Conservation (phyloP, 2,797 vertebrate species). For the Anguilla anguilla region DNA sequence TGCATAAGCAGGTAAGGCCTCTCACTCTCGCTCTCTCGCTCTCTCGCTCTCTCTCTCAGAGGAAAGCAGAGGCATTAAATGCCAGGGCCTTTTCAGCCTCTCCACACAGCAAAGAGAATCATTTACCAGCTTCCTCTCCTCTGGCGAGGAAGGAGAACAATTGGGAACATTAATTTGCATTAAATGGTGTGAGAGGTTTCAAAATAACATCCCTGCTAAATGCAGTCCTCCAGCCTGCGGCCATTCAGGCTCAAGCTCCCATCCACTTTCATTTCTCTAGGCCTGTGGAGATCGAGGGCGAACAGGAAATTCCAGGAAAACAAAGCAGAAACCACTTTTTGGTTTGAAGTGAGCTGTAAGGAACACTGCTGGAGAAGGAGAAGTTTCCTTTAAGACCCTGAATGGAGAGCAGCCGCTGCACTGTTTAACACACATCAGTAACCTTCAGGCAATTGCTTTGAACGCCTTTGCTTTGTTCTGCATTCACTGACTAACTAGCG, state of each 20-base stretch:
- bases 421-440: neutral
- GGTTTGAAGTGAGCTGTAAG: neutral
- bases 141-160: slow-evolving; percentile 14
- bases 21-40: neutral
- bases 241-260: neutral
- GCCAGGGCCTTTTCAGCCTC: neutral
- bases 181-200: slow-evolving; percentile 13
- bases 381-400: neutral
- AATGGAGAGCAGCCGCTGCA: neutral
- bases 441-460: neutral
- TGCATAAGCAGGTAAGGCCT: neutral
- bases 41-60: slow-evolving; percentile 15
- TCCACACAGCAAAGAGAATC: neutral
- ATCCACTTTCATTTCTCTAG: neutral
- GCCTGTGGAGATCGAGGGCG: neutral
- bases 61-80: neutral
- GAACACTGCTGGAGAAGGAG: neutral
- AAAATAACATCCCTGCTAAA: slow-evolving; percentile 9
- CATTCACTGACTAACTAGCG: neutral
- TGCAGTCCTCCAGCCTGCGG: neutral
- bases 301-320: neutral
- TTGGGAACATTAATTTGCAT: slow-evolving; percentile 15
- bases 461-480: neutral
- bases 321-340: neutral
- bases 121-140: slow-evolving; percentile 18